A percentile compares a stretch with the other conserved stretches of the same genome.
phyloP scores from a whole-genome alignment of 1,140 invertebrate genomes.

The Pseudomyrmex concolor region DNA sequence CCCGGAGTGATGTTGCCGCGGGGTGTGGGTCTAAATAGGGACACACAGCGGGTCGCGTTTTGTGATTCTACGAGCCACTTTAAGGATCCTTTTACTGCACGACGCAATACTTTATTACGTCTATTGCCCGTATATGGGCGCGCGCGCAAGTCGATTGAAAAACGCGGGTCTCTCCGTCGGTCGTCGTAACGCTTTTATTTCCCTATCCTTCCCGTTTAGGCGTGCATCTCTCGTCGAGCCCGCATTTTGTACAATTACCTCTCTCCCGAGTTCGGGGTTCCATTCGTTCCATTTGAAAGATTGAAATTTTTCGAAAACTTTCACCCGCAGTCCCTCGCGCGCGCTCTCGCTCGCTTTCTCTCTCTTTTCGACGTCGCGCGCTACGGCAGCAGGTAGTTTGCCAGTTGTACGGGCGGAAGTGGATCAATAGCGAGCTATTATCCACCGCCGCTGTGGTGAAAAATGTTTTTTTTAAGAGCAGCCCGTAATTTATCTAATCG shows the following conservation, averaged over 20 bases:
- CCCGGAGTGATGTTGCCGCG: neutral
- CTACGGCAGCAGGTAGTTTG: slow-evolving; percentile 4
- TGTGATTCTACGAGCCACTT: slow-evolving; percentile 64
- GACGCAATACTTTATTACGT: slow-evolving; percentile 64
- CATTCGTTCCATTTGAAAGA: slow-evolving; percentile 72
- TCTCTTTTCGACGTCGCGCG: slow-evolving; percentile 1
- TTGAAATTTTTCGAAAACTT: slow-evolving; percentile 71
- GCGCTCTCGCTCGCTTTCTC: neutral
- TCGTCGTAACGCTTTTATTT: slow-evolving; percentile 66
- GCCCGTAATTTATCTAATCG: slow-evolving; percentile 54
- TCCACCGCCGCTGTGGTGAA: slow-evolving; percentile 32
- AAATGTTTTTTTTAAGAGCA: slow-evolving; percentile 59
- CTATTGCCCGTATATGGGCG: slow-evolving; percentile 72
- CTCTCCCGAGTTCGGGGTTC: slow-evolving; percentile 52
- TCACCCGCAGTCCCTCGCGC: slow-evolving; percentile 11
- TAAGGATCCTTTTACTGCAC: slow-evolving; percentile 64
- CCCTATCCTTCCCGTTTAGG: slow-evolving; percentile 62
- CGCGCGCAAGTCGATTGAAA: slow-evolving; percentile 70
- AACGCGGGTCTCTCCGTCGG: slow-evolving; percentile 21
- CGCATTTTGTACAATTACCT: slow-evolving; percentile 74
- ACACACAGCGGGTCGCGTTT: slow-evolving; percentile 44
- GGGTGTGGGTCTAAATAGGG: slow-evolving; percentile 37
- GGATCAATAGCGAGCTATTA: slow-evolving; percentile 58
- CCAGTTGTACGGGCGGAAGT: slow-evolving; percentile 53
- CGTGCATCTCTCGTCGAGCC: slow-evolving; percentile 69